Evolutionary conservation across 1,140 invertebrate genomes (phyloP), one percentile per base, ranked within the genome.

Genomic region (Lepidostoma basale): DNA sequence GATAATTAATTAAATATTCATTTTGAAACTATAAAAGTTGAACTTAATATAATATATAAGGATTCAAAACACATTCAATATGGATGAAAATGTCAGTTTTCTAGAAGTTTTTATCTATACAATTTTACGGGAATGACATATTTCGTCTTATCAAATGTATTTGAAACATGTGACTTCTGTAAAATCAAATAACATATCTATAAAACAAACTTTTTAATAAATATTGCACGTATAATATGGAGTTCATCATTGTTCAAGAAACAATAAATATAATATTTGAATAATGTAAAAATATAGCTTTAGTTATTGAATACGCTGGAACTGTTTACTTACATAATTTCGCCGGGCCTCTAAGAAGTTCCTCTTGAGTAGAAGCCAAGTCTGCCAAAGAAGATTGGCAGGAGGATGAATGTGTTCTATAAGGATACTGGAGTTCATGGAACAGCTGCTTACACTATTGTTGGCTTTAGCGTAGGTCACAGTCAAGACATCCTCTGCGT

Each of bases 311-410:
- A n/a, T n/a, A n/a, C n/a, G n/a, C n/a, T n/a, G n/a, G n/a, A n/a
- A n/a, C n/a, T n/a, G n/a, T 36, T 5, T 58, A 81, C 87, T 87
- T 76, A 88, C 87, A 77, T 87, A 88, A 77, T 84, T 85, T 67
- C 88, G 81, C 68, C 82, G 84, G 23, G 83, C 83, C 70, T 83
- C 85, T 60, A 88, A 76, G 52, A 88, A 79, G 76, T 88, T 89
- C 62, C 88, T 85, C 74, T 87, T 86, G 47, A 88, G 81, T 18
- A 89, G 74, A 28, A 89, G 81, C 73, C 78, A 79, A 3, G 77
- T 81, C 73, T 83, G 82, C 44, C 69, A 70, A 5, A 88, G 67
- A 73, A 85, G 84, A 69, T 78, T 78, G 0, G 81, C 78, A 30
- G 75, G 81, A 66, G 77, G 75, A 71, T 81, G 80, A 30, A 80